Evolutionary conservation across 92 coral and sea anemone species (phyloP).

Genomic region (Isaurus tuberculatus): DNA sequence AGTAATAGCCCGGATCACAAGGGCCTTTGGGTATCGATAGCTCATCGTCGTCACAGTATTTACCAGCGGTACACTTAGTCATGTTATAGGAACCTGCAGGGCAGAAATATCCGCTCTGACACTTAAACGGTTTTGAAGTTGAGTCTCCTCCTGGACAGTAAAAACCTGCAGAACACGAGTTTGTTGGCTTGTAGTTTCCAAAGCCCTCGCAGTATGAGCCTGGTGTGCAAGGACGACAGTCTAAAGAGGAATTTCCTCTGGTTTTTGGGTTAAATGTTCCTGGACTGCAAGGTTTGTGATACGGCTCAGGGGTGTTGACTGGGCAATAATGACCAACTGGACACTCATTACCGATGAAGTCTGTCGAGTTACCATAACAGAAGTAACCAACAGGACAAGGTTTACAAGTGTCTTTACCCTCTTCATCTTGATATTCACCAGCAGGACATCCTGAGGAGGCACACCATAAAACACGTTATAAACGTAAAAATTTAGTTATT

Average conservation of each 20-base stretch:
- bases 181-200: constrained; percentile 86
- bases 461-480: neutral
- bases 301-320: constrained; percentile 74
- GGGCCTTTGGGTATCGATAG: constrained; percentile 66
- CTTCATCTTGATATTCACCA: constrained; percentile 88
- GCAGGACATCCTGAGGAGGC: constrained; percentile 80
- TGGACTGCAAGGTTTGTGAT: constrained; percentile 75
- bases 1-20: constrained; percentile 93
- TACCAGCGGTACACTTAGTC: constrained; percentile 91
- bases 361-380: constrained; percentile 91
- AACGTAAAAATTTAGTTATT: neutral
- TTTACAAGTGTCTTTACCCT: constrained; percentile 76
- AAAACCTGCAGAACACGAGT: constrained; percentile 89
- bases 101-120: constrained; percentile 82
- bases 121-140: constrained; percentile 66
- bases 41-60: constrained; percentile 68
- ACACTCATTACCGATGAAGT: constrained; percentile 71
- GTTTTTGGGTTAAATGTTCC: constrained; percentile 91
- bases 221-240: constrained; percentile 80
- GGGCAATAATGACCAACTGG: constrained; percentile 92
- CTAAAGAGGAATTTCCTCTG: constrained; percentile 79
- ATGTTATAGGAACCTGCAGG: constrained; percentile 74
- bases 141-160: constrained; percentile 94
- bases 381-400: constrained; percentile 91
- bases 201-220: constrained; percentile 86